phyloP scores from a whole-genome alignment of 1,140 invertebrate genomes.

The Temnothorax longispinosus region DNA sequence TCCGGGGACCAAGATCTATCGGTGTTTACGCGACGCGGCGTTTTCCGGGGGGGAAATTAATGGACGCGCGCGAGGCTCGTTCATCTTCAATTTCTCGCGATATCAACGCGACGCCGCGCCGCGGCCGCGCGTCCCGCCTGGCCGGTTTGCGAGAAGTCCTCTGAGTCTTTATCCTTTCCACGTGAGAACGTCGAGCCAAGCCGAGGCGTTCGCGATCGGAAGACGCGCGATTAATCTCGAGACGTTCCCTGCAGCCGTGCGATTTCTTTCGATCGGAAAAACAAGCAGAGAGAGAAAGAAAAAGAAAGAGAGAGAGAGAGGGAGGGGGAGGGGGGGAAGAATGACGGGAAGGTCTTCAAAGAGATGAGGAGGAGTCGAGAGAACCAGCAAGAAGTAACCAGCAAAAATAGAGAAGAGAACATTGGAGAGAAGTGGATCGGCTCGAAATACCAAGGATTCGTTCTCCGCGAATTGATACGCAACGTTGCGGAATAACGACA shows the following conservation, averaged over 20 bases:
- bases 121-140: background rate
- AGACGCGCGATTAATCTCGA: slow-evolving; percentile 7
- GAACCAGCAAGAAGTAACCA: too few species aligned
- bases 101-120: background rate
- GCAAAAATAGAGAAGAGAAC: background rate
- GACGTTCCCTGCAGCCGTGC: background rate
- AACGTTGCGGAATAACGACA: background rate
- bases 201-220: background rate
- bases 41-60: slow-evolving; percentile 35
- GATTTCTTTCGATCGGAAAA: background rate
- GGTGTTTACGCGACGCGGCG: background rate
- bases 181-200: background rate
- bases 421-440: background rate
- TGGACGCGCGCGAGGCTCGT: background rate
- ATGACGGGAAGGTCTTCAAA: background rate
- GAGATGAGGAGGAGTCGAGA: background rate
- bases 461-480: background rate
- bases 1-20: slow-evolving; percentile 21
- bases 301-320: too few species aligned
- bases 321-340: too few species aligned
- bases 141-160: background rate
- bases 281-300: background rate
- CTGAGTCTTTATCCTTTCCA: too few species aligned
- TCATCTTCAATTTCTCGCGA: background rate
- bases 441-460: background rate